Percentiles rank a stretch among this genome's conserved stretches.
Evolutionary conservation across 2,888 invertebrate species (phyloP).

Genomic region (Cryptocephalus primarius): DNA sequence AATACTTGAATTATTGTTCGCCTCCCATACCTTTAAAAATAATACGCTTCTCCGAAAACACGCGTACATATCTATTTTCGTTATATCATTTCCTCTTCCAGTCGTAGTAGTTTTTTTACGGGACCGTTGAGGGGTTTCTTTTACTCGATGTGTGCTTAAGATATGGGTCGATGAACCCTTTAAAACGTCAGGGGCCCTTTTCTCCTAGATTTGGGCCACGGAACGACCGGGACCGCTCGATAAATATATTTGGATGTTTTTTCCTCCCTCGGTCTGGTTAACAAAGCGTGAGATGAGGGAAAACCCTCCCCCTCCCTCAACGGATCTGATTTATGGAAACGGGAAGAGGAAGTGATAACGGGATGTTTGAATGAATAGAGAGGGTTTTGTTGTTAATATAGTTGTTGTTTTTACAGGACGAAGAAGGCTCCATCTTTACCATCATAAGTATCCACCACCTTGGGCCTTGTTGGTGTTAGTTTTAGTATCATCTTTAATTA

Average conservation of each 20-base stretch:
- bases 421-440: conserved; percentile 33
- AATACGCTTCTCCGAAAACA: background rate
- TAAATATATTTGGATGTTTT: background rate
- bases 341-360: too few species aligned
- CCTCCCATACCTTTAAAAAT: background rate
- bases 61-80: conserved; percentile 14
- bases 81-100: conserved; percentile 15
- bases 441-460: conserved; percentile 34
- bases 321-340: too few species aligned
- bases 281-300: too few species aligned
- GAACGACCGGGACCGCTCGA: background rate
- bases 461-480: conserved; percentile 36
- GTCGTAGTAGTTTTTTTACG: background rate
- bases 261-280: background rate
- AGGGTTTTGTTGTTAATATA: background rate
- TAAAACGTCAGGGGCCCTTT: background rate
- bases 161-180: conserved; percentile 16
- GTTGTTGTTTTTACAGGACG: conserved; percentile 30
- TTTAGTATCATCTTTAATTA: conserved; percentile 36
- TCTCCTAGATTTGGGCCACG: background rate
- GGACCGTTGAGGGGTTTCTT: conserved; percentile 6
- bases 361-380: background rate
- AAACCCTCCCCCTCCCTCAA: too few species aligned
- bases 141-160: conserved; percentile 5
- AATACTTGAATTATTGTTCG: too few species aligned